Percentiles rank a stretch among this genome's conserved stretches.
phyloP scores from a whole-genome alignment of 1,140 invertebrate species.

The Drosophila serrata region DNA sequence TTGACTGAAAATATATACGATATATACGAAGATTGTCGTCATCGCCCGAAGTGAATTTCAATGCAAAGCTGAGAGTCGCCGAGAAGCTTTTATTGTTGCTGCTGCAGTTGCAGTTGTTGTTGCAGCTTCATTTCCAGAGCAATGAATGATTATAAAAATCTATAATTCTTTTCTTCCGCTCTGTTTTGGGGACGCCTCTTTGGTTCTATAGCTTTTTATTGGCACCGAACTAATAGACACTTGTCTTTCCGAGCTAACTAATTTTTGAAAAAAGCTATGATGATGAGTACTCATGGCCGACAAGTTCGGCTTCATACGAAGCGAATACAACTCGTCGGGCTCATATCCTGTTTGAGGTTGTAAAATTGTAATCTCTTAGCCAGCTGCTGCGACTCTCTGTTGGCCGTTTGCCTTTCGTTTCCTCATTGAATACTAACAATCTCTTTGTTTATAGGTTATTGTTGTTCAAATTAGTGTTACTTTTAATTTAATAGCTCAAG shows the following conservation, averaged over 20 bases:
- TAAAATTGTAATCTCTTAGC: slow-evolving; percentile 20
- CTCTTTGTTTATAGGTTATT: background rate
- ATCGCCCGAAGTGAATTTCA: slow-evolving; percentile 71
- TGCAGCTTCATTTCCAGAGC: slow-evolving; percentile 15
- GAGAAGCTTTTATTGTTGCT: slow-evolving; percentile 16
- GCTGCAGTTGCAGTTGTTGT: slow-evolving; percentile 17
- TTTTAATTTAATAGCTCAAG: background rate
- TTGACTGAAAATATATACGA: slow-evolving; percentile 35
- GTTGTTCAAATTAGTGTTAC: background rate
- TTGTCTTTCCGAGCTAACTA: slow-evolving; percentile 21
- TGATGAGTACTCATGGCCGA: slow-evolving; percentile 12
- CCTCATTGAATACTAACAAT: background rate
- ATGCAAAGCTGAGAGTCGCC: slow-evolving; percentile 59
- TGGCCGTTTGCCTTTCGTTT: background rate
- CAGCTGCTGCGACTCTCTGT: background rate
- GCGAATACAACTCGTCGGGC: slow-evolving; percentile 9
- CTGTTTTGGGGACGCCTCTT: slow-evolving; percentile 28
- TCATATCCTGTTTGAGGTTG: slow-evolving; percentile 38
- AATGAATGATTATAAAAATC: slow-evolving; percentile 56
- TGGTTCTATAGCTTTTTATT: slow-evolving; percentile 29
- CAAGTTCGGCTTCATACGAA: slow-evolving; percentile 6
- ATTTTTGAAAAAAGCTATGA: slow-evolving; percentile 24
- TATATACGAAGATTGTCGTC: slow-evolving; percentile 58
- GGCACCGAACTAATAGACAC: slow-evolving; percentile 30
- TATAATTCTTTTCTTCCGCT: slow-evolving; percentile 60